Percentiles rank a stretch among this genome's conserved stretches.
These are phyloP conservation scores for Isichthys henryi DNA, from an alignment of 2,113 vertebrate species.

Conservation along the genomic window DNA sequence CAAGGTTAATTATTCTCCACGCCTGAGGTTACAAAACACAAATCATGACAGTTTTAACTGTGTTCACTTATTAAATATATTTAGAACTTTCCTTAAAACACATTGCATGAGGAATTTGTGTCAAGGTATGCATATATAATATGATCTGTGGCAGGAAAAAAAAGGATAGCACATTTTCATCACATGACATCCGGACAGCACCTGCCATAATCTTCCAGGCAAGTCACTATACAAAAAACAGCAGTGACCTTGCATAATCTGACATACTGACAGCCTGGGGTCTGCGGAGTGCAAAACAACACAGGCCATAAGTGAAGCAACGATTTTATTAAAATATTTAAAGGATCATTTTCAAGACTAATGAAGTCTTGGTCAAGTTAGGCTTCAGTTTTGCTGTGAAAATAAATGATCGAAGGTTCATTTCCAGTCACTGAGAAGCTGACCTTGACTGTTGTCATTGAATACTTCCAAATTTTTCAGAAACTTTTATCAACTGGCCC, in stretches of 20 bases:
- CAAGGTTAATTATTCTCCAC: conserved; percentile 6
- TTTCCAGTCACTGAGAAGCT: not conserved
- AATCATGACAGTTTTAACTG: not conserved
- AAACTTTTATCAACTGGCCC: not conserved
- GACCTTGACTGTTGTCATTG: not conserved
- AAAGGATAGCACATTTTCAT: conserved; percentile 1
- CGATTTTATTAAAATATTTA: conserved; percentile 23
- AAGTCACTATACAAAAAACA: not conserved
- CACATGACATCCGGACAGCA: conserved; percentile 14
- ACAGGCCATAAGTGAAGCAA: not conserved
- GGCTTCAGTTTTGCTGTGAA: not conserved
- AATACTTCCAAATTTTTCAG: not conserved
- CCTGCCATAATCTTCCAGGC: conserved; percentile 28
- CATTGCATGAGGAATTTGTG: conserved; percentile 1
- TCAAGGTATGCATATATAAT: conserved; percentile 1
- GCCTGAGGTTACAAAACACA: not conserved
- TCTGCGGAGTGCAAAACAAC: not conserved
- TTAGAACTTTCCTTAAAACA: not conserved
- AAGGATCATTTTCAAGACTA: conserved; percentile 7
- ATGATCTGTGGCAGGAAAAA: conserved; percentile 18
- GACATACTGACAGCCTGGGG: conserved; percentile 10
- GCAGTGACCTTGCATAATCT: conserved; percentile 2
- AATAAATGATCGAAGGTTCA: not conserved
- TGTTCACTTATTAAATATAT: conserved; percentile 5
- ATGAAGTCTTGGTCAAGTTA: conserved; percentile 11